Percentiles rank a stretch among this genome's conserved stretches.
phyloP scores from a whole-genome alignment of 2,888 invertebrate species.

The Meteorus cinctellus region DNA sequence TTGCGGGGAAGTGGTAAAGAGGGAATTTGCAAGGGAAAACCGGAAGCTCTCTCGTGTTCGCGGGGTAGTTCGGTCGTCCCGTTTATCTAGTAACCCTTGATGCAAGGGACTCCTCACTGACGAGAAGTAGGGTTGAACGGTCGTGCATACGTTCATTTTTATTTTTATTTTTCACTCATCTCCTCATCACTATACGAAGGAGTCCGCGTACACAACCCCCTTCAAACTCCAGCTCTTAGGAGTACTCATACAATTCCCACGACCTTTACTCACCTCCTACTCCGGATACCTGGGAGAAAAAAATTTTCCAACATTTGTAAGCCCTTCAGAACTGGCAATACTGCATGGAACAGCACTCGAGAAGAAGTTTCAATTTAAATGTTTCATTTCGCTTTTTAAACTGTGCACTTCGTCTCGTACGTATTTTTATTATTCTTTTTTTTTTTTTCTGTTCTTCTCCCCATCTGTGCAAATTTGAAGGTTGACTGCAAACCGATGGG shows the following conservation, averaged over 20 bases:
- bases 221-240: background rate
- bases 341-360: constrained; percentile 32
- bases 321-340: constrained; percentile 27
- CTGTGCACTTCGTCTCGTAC: background rate
- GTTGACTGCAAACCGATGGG: constrained; percentile 47
- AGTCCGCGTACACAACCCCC: constrained; percentile 23
- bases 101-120: background rate
- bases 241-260: constrained; percentile 23
- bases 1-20: constrained; percentile 68
- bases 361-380: constrained; percentile 44
- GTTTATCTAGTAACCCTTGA: constrained; percentile 38
- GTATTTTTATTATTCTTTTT: constrained; percentile 1
- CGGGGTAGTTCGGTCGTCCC: constrained; percentile 8
- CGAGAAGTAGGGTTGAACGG: constrained; percentile 27
- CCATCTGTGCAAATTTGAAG: background rate
- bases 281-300: background rate
- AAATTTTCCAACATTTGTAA: constrained; percentile 24
- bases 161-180: constrained; percentile 14
- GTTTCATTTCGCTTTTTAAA: constrained; percentile 40
- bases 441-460: constrained; percentile 22
- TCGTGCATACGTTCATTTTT: constrained; percentile 28
- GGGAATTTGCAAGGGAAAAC: constrained; percentile 71
- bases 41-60: constrained; percentile 55
- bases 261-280: background rate
- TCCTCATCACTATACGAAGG: constrained; percentile 14